Conservation (phyloP, 2,797 vertebrate species). For the Syndactyla subalaris region DNA sequence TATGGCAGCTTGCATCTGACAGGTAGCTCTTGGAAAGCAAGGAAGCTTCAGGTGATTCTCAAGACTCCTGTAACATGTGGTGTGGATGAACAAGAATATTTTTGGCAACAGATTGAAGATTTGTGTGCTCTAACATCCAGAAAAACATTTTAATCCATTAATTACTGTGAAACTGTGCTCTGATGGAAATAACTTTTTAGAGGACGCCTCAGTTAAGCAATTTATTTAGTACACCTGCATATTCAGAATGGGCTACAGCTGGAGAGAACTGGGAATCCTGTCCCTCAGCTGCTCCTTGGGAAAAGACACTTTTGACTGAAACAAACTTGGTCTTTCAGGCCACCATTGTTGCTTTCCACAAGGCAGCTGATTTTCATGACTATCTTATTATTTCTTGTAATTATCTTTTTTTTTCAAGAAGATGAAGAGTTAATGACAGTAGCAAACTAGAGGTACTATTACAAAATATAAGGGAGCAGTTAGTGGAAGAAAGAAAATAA, state of each 20-base stretch:
- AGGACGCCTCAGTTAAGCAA: background rate
- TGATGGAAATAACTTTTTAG: background rate
- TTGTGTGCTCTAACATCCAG: background rate
- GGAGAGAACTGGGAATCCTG: background rate
- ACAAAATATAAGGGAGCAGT: background rate
- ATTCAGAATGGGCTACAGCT: background rate
- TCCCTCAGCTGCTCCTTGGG: background rate
- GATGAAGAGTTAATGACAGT: background rate
- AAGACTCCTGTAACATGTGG: fast-evolving
- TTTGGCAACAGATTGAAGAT: background rate
- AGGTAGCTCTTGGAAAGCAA: background rate
- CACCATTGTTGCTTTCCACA: background rate
- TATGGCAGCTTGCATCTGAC: background rate
- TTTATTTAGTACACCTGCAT: background rate
- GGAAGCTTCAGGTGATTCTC: background rate
- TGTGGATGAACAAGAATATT: background rate
- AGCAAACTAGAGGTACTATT: background rate
- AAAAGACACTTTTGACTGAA: background rate
- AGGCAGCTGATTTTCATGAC: background rate
- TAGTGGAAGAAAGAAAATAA: background rate
- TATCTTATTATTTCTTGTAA: background rate
- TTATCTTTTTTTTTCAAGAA: background rate
- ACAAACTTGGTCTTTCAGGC: background rate
- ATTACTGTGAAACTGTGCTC: constrained; percentile 34
- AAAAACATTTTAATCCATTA: constrained; percentile 29